Conservation (phyloP, 2,888 invertebrate genomes). For the Drosophila tripunctata region DNA sequence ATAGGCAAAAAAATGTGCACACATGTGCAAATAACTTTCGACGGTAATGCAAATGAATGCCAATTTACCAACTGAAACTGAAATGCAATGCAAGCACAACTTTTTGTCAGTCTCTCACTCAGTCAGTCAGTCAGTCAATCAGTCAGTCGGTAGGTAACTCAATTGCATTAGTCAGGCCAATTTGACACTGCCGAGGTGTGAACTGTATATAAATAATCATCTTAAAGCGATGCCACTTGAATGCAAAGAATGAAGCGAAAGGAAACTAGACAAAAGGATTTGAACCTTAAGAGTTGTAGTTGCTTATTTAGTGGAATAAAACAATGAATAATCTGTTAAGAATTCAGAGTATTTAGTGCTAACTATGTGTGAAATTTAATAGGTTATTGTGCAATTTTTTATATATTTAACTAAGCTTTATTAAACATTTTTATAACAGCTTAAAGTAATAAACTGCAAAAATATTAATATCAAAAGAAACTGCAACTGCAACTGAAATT, state of each 20-base stretch:
- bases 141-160: not conserved
- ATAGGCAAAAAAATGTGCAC: slow-evolving; percentile 64
- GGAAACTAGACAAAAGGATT: not conserved
- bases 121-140: not conserved
- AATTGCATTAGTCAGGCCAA: slow-evolving; percentile 61
- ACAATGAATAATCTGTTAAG: too few species aligned
- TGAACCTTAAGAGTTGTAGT: too few species aligned
- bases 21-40: slow-evolving; percentile 74
- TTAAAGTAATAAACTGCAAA: too few species aligned
- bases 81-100: slow-evolving; percentile 24
- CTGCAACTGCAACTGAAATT: too few species aligned
- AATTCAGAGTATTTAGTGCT: too few species aligned
- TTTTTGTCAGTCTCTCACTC: slow-evolving; percentile 18
- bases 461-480: too few species aligned
- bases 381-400: too few species aligned
- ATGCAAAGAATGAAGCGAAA: not conserved
- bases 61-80: slow-evolving; percentile 65
- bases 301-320: too few species aligned
- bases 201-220: slow-evolving; percentile 53
- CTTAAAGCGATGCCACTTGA: slow-evolving; percentile 15
- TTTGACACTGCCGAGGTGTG: slow-evolving; percentile 61
- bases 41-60: slow-evolving; percentile 79
- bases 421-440: too few species aligned
- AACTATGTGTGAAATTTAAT: too few species aligned
- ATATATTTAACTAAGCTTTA: too few species aligned